Conservation (phyloP, 1,140 invertebrate genomes). For the Zaprionus ghesquierei region DNA sequence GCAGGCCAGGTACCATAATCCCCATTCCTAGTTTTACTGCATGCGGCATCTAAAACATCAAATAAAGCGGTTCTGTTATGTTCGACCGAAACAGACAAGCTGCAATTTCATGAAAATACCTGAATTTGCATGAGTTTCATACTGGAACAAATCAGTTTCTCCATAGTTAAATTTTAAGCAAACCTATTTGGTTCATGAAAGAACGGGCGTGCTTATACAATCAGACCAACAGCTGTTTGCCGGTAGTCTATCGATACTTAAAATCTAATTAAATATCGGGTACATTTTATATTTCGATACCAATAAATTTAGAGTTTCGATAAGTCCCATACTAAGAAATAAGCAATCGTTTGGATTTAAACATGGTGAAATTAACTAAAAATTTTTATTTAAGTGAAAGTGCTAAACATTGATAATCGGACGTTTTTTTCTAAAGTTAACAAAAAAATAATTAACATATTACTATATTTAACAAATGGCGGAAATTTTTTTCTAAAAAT, state of each 20-base stretch:
- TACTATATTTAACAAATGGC: neutral
- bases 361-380: neutral
- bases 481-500: neutral
- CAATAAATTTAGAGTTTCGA: neutral
- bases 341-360: too few relatives aligned
- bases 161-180: constrained; percentile 15
- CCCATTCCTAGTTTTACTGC: constrained; percentile 23
- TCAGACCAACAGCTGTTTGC: constrained; percentile 21
- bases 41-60: constrained; percentile 35
- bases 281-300: neutral
- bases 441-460: neutral
- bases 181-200: neutral
- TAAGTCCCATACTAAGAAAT: neutral
- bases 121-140: constrained; percentile 32
- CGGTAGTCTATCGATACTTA: constrained; percentile 11
- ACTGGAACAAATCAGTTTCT: constrained; percentile 29
- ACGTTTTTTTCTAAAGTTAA: neutral
- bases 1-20: constrained; percentile 41
- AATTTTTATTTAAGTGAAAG: neutral
- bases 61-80: neutral
- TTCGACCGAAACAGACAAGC: neutral
- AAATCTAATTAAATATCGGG: neutral
- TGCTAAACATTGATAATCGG: neutral
- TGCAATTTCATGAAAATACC: neutral
- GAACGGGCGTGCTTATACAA: constrained; percentile 35